Conservation (phyloP, 2,888 invertebrate genomes). For the Erebia ligea region DNA sequence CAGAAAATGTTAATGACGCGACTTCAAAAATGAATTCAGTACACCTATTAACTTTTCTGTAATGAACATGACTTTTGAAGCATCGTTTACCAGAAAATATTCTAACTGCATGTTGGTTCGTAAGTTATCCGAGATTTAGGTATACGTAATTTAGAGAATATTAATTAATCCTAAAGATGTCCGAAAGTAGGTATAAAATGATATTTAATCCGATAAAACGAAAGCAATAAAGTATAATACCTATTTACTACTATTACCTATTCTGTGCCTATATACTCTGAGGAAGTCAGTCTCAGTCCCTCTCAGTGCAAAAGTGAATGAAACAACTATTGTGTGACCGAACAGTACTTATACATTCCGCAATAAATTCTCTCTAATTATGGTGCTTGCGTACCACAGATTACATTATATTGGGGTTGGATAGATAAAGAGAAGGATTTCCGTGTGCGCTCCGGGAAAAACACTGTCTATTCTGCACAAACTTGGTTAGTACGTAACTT, state of each 20-base stretch:
- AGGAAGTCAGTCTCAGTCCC: background rate
- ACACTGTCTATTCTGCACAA: slow-evolving; percentile 29
- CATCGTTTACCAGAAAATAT: slow-evolving; percentile 8
- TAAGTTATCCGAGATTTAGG: slow-evolving; percentile 2
- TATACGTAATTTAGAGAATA: too few species aligned
- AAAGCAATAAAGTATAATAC: too few species aligned
- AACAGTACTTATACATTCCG: slow-evolving; percentile 4
- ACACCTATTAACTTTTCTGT: slow-evolving; percentile 10
- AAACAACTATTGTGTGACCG: slow-evolving; percentile 11
- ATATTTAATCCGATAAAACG: too few species aligned
- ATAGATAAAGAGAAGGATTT: slow-evolving; percentile 29
- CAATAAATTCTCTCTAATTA: slow-evolving; percentile 20
- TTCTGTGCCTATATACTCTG: background rate
- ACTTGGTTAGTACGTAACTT: slow-evolving; percentile 33
- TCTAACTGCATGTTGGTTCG: slow-evolving; percentile 8
- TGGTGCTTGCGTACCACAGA: slow-evolving; percentile 21
- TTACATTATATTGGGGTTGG: slow-evolving; percentile 23
- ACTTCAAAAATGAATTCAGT: background rate
- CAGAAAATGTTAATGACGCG: slow-evolving; percentile 8
- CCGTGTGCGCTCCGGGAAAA: slow-evolving; percentile 30
- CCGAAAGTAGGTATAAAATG: too few species aligned
- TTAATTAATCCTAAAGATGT: too few species aligned
- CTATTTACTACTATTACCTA: too few species aligned
- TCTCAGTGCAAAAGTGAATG: slow-evolving; percentile 1
- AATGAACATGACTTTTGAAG: background rate